Evolutionary conservation across 2,113 vertebrate genomes (phyloP), one percentile per base, ranked within the genome.

Genomic region (Tetrax tetrax): DNA sequence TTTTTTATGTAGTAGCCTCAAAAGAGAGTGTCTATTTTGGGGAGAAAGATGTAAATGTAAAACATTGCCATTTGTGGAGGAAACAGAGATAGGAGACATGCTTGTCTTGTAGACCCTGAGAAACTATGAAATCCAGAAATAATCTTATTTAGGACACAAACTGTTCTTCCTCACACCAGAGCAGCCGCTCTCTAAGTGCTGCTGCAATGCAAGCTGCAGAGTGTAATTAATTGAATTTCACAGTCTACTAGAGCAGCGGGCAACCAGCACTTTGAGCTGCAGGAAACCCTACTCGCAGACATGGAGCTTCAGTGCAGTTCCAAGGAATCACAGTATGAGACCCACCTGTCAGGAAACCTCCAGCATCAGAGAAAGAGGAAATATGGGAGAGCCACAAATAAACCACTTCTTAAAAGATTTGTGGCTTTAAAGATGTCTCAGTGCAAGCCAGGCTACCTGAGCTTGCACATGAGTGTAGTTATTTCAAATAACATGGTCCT

Each of bases 211-310:
- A 24, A 96, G 60, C 72, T 90, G 76, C 50, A 75, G 76, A 92
- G 63, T 90, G 59, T 84, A 95, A 95, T 95, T 97, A 97, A 96
- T 81, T 95, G 31, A 72, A 96, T 97, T 80, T 79, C 87, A 90
- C 51, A 82, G 47, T 80, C 80, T 96, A 83, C 80, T 78, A 83
- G 83, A 87, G 80, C 82, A 48, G 81, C 24, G 59, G 77, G 38
- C 23, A 92, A 90, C 35, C 60, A 83, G 59, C 10, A 38, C 79
- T 88, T 89, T 48, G 80, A 95, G 64, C 78, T 48, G 38, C 77
- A 74, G 85, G 79, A 96, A 97, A 94, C 31, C 18, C n/a, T 68
- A 18, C 35, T 35, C 4, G 23, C 2, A 9, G 80, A 47, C 41
- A 56, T 50, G 38, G n/a, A 50, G 9, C 35, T 89, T 19, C 68